phyloP scores from a whole-genome alignment of 2,888 invertebrate species.

The Drosophila differens region DNA sequence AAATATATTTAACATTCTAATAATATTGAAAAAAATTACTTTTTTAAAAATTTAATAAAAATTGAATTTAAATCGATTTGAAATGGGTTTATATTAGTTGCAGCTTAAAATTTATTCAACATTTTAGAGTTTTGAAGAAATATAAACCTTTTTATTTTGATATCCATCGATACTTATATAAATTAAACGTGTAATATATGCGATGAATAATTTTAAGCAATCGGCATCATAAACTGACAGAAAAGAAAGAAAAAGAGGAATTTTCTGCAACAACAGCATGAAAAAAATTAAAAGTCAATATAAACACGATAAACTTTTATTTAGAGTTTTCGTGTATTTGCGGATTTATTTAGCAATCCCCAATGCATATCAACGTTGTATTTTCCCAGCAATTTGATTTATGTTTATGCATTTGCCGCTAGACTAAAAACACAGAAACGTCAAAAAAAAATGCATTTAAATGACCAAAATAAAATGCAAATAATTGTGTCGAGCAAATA shows the following conservation, averaged over 20 bases:
- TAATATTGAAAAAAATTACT: background rate
- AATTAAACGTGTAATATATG: background rate
- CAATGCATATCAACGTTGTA: conserved; percentile 66
- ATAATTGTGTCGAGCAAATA: conserved; percentile 71
- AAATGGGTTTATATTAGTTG: background rate
- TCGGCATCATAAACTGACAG: conserved; percentile 49
- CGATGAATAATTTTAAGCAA: background rate
- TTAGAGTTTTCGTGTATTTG: conserved; percentile 59
- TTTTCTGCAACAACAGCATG: conserved; percentile 12
- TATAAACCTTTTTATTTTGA: background rate
- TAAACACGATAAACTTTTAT: conserved; percentile 66
- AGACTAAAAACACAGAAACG: conserved; percentile 6
- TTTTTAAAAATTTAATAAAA: conserved; percentile 5
- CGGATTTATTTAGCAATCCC: conserved; percentile 78
- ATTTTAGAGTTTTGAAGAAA: background rate
- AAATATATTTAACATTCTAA: background rate
- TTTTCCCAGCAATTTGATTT: conserved; percentile 67
- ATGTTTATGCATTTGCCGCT: conserved; percentile 64
- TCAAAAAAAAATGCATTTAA: conserved; percentile 27
- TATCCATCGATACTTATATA: background rate
- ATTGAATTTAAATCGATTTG: background rate
- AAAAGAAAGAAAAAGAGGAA: conserved; percentile 8
- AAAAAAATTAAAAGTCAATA: conserved; percentile 74
- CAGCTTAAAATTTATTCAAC: background rate
- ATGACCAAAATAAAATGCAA: conserved; percentile 66